Conservation (phyloP, 2,113 vertebrate genomes). For the Stegostoma tigrinum region DNA sequence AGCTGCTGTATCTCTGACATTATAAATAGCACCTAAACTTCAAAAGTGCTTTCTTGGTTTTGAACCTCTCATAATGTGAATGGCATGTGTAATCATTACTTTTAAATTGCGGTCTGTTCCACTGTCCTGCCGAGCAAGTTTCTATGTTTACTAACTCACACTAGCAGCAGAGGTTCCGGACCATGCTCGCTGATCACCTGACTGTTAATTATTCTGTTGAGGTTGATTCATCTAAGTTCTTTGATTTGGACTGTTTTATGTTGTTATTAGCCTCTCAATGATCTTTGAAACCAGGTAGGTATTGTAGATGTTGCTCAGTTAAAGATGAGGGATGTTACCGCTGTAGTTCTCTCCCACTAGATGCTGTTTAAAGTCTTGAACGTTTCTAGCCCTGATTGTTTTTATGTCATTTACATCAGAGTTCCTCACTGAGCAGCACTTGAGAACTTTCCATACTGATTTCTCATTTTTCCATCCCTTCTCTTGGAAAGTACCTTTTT, state of each 20-base stretch:
- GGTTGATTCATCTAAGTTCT: too few relatives aligned
- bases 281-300: neutral
- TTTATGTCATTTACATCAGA: neutral
- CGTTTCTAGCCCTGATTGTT: neutral
- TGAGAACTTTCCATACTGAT: neutral
- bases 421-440: neutral
- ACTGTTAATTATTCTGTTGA: neutral
- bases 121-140: neutral
- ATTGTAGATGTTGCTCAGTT: too few relatives aligned
- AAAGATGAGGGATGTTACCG: too few relatives aligned
- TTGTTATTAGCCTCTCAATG: neutral
- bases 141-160: neutral
- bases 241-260: neutral
- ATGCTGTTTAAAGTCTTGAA: neutral
- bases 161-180: neutral
- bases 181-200: neutral
- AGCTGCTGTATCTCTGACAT: neutral
- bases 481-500: neutral
- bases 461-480: neutral
- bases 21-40: neutral
- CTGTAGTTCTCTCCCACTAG: neutral
- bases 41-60: neutral
- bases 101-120: neutral
- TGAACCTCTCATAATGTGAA: neutral
- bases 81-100: neutral